Percentiles rank a stretch among this genome's conserved stretches.
Conservation (phyloP, 2,797 vertebrate species). For the Anguilla marmorata region DNA sequence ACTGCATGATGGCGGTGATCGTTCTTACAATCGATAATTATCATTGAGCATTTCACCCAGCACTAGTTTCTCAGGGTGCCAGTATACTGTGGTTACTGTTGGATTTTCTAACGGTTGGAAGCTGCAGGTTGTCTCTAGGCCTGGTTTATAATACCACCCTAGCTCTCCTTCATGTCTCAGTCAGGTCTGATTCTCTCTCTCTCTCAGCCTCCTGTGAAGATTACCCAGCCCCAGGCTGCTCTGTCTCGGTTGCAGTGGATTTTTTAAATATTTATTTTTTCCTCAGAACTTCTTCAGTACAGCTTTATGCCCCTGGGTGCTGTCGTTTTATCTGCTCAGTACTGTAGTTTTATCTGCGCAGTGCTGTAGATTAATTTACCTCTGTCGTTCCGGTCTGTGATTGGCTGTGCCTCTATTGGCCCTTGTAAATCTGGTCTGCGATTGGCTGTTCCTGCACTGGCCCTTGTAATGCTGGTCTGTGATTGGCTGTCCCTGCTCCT, state of each 20-base stretch:
- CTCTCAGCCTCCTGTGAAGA: neutral
- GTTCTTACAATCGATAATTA: too few relatives aligned
- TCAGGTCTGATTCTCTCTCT: neutral
- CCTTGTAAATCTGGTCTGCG: conserved; percentile 7
- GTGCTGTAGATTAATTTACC: neutral
- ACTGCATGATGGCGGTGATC: too few relatives aligned
- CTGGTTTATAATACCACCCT: neutral
- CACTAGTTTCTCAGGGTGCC: too few relatives aligned
- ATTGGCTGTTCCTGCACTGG: conserved; percentile 33
- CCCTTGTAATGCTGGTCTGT: conserved; percentile 26
- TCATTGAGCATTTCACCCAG: too few relatives aligned
- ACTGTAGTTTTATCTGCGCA: neutral
- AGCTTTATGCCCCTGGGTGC: neutral
- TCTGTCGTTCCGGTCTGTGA: too few relatives aligned
- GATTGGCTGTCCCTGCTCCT: conserved; percentile 49
- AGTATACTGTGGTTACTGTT: neutral
- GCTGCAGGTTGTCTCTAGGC: neutral
- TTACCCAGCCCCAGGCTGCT: neutral
- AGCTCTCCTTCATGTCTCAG: neutral
- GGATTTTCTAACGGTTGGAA: neutral
- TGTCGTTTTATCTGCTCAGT: neutral
- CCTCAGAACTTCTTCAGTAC: neutral
- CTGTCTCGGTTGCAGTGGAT: neutral
- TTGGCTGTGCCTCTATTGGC: too few relatives aligned
- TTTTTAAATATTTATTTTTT: neutral